These are phyloP conservation scores for Ascaphus truei DNA, from an alignment of 2,113 vertebrate species.

Conservation along the genomic window DNA sequence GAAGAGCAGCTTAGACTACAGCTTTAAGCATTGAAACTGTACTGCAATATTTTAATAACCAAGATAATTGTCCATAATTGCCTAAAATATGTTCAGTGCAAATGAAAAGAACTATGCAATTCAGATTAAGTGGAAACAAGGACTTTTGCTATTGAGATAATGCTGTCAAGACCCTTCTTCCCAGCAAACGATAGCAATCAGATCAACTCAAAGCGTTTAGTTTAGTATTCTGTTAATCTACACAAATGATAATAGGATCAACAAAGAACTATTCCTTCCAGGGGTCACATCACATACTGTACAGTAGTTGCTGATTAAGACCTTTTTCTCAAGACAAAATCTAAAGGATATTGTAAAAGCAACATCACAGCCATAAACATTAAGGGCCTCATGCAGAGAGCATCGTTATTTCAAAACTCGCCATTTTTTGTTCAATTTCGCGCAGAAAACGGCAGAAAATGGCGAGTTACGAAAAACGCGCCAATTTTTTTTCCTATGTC, in stretches of 20 bases:
- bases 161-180: constrained; percentile 40
- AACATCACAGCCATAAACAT: too few species aligned
- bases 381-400: too few species aligned
- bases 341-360: too few species aligned
- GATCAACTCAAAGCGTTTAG: constrained; percentile 43
- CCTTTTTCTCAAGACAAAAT: too few species aligned
- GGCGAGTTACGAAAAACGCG: too few species aligned
- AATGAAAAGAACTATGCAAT: not conserved
- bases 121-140: not conserved
- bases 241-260: constrained; percentile 53
- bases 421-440: too few species aligned
- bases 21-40: not conserved
- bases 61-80: not conserved
- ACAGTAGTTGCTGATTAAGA: too few species aligned
- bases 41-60: constrained; percentile 1
- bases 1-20: too few species aligned
- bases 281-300: constrained; percentile 22
- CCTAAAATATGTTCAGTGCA: not conserved
- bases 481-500: too few species aligned
- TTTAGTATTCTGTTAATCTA: constrained; percentile 47
- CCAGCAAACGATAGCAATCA: constrained; percentile 47
- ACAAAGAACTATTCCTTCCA: constrained; percentile 36
- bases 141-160: constrained; percentile 36
- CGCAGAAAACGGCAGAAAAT: too few species aligned
- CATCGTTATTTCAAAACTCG: too few species aligned